Evolutionary conservation across 2,113 vertebrate species (phyloP), one percentile per base, ranked within the genome.

Genomic region (Psittacula cyanocephala): DNA sequence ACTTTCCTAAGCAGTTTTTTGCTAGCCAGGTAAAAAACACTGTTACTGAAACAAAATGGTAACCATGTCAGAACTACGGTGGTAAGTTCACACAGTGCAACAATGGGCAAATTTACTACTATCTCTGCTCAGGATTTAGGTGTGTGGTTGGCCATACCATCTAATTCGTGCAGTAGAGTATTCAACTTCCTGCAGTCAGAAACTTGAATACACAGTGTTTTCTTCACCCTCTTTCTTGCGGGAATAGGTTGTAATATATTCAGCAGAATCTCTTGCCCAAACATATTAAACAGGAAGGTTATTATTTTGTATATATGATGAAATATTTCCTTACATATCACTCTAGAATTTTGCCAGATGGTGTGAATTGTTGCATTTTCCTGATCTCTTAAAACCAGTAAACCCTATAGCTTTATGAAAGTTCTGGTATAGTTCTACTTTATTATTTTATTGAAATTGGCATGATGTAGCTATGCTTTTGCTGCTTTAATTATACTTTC

Each of bases 81-180:
- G 50, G 12, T 52, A 11, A 29, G 37, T 37, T 81, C 49, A 25
- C 13, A 11, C 27, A 7, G 43, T 1, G 3, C 25, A 49, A 1
- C 43, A 49, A 3, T 6, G 47, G 67, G 29, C 22, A 29, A 50
- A 35, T 76, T 60, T 33, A 28, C 3, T 22, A 7, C 8, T 41
- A 1, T 57, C 33, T 76, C 17, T 62, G 64, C 37, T 77, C 28
- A 31, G 25, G 62, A 47, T 52, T 55, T 8, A 52, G 35, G 20
- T 86, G 3, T 0, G 12, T 57, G 69, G 44, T 41, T 72, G 60
- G 83, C 35, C 17, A 1, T 52, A 22, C 17, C 12, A 2, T 1
- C 0, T 17, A 50, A 57, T 37, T 17, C 0, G 0, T 27, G 24
- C 25, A 55, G 23, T 10, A 35, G 13, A 55, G 27, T 55, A 41